Evolutionary conservation across 2,113 vertebrate species (phyloP), one percentile per base, ranked within the genome.

Genomic region (Puntigrus tetrazona): DNA sequence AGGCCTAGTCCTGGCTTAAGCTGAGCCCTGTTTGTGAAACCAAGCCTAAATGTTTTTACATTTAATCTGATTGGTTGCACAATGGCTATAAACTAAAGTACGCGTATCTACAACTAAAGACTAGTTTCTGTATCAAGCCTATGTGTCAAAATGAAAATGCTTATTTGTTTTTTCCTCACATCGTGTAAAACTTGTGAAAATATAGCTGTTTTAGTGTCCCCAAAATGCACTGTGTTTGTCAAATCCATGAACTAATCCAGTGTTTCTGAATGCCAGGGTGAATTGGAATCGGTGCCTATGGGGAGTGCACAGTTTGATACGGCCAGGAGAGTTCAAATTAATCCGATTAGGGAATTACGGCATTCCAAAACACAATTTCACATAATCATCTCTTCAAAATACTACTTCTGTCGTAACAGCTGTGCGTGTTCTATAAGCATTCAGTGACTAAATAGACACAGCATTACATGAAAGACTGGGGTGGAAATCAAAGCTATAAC

Each of bases 281-380:
- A 29, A 31, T 47, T n/a, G 13, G 16, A 31, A 79, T 20, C 22
- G 36, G 59, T 16, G 18, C 1, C 25, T 36, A 7, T 31, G 29
- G n/a, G 69, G 45, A 55, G 27, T 38, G 16, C 3, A 25, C 41
- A 18, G 6, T 14, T 31, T 81, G 59, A 69, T 36, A 84, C 38
- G 25, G 29, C 27, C 59, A 27, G 78, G 29, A 2, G 36, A 57
- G 13, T 73, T 25, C 36, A 22, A 10, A 57, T 36, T 82, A 72
- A 87, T 63, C 86, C 13, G 73, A 78, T 87, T 84, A 77, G 80
- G 79, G 70, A 77, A 61, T 75, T 78, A 74, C 7, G 63, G 72
- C 80, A 85, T 85, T 79, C 79, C 83, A 59, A 59, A 47, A 81
- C 27, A 50, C 14, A 73, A 41, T 84, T 81, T 36, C 27, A 76